phyloP scores from a whole-genome alignment of 2,113 vertebrate species.

The Himantopus leucocephalus region DNA sequence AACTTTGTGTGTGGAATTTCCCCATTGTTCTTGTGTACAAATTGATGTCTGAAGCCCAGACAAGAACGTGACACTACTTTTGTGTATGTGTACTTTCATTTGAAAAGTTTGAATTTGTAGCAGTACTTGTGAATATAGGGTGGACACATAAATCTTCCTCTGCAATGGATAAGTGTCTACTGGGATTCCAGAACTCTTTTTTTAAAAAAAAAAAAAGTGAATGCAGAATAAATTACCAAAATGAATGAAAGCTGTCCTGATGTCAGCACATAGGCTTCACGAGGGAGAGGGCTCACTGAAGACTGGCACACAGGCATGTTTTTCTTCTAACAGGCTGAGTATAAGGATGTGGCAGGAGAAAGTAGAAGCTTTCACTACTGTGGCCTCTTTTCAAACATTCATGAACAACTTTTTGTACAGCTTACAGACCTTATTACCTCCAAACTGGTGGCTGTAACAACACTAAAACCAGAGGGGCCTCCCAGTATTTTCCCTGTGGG shows the following conservation, averaged over 20 bases:
- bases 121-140: background rate
- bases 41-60: background rate
- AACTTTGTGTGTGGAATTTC: background rate
- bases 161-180: background rate
- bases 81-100: background rate
- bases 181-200: background rate
- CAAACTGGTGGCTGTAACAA: background rate
- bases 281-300: background rate
- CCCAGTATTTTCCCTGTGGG: background rate
- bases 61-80: background rate
- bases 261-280: background rate
- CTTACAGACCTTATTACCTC: background rate
- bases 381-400: background rate
- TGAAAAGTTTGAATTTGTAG: background rate
- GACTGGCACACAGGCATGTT: background rate
- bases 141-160: background rate
- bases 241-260: background rate
- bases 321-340: background rate
- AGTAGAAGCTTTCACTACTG: background rate
- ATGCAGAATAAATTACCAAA: background rate
- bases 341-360: background rate
- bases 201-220: background rate
- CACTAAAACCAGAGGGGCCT: background rate
- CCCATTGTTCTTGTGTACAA: accelerated
- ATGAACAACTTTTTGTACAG: background rate